Evolutionary conservation across 2,888 invertebrate genomes (phyloP).

Genomic region (Tipula unca): DNA sequence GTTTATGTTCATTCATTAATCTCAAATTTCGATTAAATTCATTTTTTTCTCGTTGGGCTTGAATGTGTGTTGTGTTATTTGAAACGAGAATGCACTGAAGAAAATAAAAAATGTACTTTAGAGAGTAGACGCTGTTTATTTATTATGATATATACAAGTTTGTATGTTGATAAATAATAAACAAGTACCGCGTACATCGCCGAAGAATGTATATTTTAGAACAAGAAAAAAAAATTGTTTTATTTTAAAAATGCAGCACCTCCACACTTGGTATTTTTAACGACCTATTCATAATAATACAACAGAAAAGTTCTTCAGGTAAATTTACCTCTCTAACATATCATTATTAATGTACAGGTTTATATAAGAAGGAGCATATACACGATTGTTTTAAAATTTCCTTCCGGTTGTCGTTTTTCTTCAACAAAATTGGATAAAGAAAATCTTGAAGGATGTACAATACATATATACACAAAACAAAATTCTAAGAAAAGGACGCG

Average conservation of each 20-base stretch:
- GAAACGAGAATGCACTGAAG: not conserved
- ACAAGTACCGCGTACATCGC: not conserved
- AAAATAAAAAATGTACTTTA: not conserved
- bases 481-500: not conserved
- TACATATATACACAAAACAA: not conserved
- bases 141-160: not conserved
- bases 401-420: not conserved
- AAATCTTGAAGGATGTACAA: not conserved
- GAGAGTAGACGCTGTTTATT: not conserved
- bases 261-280: not conserved
- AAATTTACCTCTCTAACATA: not conserved
- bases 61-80: not conserved
- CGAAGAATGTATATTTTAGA: too few species aligned
- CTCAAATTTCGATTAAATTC: not conserved
- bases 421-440: not conserved
- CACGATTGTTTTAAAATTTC: not conserved
- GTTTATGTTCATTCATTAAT: conserved; percentile 14
- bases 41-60: not conserved
- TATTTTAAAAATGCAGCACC: not conserved
- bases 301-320: not conserved
- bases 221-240: too few species aligned
- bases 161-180: not conserved
- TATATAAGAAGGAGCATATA: not conserved
- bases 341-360: not conserved
- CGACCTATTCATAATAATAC: not conserved